Evolutionary conservation across 2,797 vertebrate species (phyloP).

Genomic region (Chrysocyon brachyurus): DNA sequence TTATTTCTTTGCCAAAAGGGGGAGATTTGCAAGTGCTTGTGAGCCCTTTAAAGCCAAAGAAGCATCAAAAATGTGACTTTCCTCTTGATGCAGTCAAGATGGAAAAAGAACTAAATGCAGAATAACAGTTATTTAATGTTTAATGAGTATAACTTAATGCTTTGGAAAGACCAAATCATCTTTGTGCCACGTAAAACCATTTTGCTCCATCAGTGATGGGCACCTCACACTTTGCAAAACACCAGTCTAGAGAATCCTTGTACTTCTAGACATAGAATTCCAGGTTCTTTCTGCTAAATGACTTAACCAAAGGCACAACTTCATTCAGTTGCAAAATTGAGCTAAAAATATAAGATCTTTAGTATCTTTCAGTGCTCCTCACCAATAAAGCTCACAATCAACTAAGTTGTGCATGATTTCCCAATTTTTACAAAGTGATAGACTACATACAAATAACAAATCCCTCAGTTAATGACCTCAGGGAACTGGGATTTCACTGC

Average conservation of each 20-base stretch:
- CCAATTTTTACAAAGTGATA: slow-evolving; percentile 56
- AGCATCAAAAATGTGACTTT: not conserved
- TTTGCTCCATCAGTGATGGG: not conserved
- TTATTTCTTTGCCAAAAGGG: slow-evolving; percentile 28
- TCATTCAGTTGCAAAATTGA: not conserved
- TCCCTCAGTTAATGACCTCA: slow-evolving; percentile 59
- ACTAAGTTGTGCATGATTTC: not conserved
- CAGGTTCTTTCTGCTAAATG: not conserved
- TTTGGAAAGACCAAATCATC: not conserved
- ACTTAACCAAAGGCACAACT: not conserved
- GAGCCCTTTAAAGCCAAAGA: not conserved
- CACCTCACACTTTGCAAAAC: not conserved
- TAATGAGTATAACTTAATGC: not conserved
- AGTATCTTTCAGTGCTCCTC: slow-evolving; percentile 31
- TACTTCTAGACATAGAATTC: not conserved
- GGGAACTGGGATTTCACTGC: slow-evolving; percentile 62
- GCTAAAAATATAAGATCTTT: not conserved
- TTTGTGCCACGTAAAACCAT: not conserved
- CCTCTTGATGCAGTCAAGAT: not conserved
- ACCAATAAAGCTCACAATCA: not conserved
- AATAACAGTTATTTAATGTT: not conserved
- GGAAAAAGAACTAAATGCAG: not conserved
- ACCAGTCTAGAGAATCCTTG: not conserved
- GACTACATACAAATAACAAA: slow-evolving; percentile 24
- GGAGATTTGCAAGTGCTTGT: not conserved